phyloP scores from a whole-genome alignment of 2,113 vertebrate genomes.

The Serilophus lunatus region DNA sequence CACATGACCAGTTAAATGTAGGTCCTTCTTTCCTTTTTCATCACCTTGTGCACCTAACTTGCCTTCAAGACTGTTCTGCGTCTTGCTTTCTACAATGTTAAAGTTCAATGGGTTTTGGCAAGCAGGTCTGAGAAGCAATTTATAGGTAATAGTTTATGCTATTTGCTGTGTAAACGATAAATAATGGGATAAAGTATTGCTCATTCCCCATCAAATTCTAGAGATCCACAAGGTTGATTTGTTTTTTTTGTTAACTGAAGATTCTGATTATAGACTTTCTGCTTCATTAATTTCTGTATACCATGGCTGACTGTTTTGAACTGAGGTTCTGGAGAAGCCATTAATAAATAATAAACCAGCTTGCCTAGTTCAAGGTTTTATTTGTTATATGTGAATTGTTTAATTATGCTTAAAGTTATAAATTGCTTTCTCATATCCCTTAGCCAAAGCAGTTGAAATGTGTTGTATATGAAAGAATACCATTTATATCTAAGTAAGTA shows the following conservation, averaged over 20 bases:
- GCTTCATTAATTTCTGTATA: not conserved
- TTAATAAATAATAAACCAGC: not conserved
- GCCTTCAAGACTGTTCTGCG: not conserved
- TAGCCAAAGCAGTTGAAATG: not conserved
- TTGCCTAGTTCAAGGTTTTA: not conserved
- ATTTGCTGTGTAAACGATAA: not conserved
- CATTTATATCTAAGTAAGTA: not conserved
- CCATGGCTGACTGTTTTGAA: not conserved
- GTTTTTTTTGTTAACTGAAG: too few relatives aligned
- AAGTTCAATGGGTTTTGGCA: not conserved
- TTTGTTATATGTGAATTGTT: not conserved
- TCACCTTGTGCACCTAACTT: not conserved
- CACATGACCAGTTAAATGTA: fast-evolving
- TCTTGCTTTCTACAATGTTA: not conserved
- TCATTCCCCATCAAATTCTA: not conserved
- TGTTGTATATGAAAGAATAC: not conserved
- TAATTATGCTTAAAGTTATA: not conserved
- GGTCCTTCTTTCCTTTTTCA: not conserved
- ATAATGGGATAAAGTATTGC: not conserved
- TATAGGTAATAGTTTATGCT: not conserved
- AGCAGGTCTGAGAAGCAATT: not conserved
- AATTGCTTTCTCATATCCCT: not conserved
- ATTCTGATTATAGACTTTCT: too few relatives aligned
- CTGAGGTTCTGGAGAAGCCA: not conserved
- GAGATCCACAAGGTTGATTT: not conserved